phyloP scores from a whole-genome alignment of 2,888 invertebrate species.

The Drosophila formosana region DNA sequence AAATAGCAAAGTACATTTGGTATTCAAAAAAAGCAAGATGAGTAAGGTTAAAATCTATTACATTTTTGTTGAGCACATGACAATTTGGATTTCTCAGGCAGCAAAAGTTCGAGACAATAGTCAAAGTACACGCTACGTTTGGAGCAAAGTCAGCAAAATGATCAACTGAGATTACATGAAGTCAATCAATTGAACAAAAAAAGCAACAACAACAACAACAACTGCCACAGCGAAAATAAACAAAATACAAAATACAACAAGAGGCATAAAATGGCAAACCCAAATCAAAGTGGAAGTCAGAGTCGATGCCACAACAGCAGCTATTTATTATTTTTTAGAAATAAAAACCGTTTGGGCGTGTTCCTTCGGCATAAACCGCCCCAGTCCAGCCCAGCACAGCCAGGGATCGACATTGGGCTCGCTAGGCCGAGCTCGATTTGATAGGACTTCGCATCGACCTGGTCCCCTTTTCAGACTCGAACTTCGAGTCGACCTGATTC shows the following conservation, averaged over 20 bases:
- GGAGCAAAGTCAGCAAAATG: background rate
- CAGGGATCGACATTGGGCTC: constrained; percentile 30
- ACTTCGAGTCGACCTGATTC: background rate
- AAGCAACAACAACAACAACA: background rate
- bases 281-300: constrained; percentile 35
- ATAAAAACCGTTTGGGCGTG: constrained; percentile 76
- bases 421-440: constrained; percentile 46
- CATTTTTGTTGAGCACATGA: background rate
- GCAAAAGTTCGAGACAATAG: background rate
- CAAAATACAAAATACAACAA: constrained; percentile 14
- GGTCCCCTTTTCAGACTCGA: background rate
- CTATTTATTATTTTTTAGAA: constrained; percentile 71
- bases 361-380: constrained; percentile 43
- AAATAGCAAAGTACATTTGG: too few relatives aligned
- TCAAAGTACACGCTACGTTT: background rate
- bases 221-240: background rate
- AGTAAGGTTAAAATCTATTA: too few relatives aligned
- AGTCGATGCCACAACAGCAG: constrained; percentile 38
- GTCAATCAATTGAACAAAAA: constrained; percentile 1
- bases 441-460: constrained; percentile 44
- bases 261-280: constrained; percentile 49
- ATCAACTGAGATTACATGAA: constrained; percentile 1
- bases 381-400: constrained; percentile 26
- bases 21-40: background rate
- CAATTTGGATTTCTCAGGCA: background rate